Percentiles rank a stretch among this genome's conserved stretches.
These are phyloP conservation scores for Andrena trimmerana DNA, from an alignment of 2,888 invertebrate genomes.

Conservation along the genomic window DNA sequence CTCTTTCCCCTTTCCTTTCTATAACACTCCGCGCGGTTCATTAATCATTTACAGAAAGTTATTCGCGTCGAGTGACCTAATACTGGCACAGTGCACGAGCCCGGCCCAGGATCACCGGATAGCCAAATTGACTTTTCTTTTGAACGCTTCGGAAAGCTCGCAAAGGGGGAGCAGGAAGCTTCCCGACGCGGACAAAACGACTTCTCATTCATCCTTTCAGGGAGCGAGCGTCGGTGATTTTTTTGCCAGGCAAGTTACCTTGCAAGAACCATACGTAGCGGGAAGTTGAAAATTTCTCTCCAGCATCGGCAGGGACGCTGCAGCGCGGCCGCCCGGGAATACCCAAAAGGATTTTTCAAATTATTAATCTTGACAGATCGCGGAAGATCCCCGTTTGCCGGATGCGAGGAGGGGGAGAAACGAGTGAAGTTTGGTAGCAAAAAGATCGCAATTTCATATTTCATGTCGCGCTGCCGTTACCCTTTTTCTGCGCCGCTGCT, in stretches of 20 bases:
- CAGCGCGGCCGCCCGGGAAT: conserved; percentile 34
- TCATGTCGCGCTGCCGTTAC: neutral
- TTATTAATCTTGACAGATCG: conserved; percentile 47
- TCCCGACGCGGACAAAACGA: conserved; percentile 27
- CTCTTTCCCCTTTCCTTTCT: neutral
- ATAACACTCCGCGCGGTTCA: neutral
- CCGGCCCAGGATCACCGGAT: conserved; percentile 9
- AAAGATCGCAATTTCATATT: neutral
- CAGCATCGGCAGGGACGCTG: conserved; percentile 24
- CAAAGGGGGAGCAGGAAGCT: conserved; percentile 21
- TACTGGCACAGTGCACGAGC: neutral
- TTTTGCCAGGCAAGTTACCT: conserved; percentile 35
- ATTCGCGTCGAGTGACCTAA: neutral
- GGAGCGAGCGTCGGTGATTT: conserved; percentile 12
- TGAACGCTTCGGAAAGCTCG: conserved; percentile 31
- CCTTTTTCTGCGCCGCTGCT: neutral
- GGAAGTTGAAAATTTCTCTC: conserved; percentile 46
- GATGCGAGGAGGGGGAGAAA: neutral
- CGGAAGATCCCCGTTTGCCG: neutral
- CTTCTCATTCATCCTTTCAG: conserved; percentile 28
- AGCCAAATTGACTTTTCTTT: conserved; percentile 45
- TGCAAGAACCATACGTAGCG: conserved; percentile 16
- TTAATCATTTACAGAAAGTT: conserved; percentile 3
- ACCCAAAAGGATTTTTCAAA: conserved; percentile 38
- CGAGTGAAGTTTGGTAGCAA: neutral